phyloP scores from a whole-genome alignment of 2,113 vertebrate species.

The Phoxinus phoxinus region DNA sequence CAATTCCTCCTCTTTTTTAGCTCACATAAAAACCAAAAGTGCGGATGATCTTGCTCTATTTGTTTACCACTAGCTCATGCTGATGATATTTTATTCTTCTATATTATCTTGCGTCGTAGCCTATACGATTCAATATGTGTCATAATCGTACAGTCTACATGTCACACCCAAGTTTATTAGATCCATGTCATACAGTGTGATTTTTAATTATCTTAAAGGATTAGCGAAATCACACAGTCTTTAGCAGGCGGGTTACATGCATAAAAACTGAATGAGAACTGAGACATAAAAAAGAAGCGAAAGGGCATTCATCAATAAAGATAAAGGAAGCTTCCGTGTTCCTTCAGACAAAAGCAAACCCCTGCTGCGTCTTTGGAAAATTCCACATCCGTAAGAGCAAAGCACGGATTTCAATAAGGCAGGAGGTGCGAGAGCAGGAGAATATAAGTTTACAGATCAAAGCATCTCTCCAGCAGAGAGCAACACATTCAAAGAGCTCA shows the following conservation, averaged over 20 bases:
- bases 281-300: neutral
- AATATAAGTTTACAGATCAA: neutral
- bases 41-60: no score
- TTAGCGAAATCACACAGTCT: no score
- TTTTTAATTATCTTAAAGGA: no score
- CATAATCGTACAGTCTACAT: no score
- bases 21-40: no score
- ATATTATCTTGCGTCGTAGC: no score
- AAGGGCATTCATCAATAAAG: slow-evolving; percentile 22
- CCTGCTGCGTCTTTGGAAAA: neutral
- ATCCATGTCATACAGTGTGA: no score
- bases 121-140: no score
- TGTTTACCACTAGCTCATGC: no score
- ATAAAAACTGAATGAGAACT: neutral
- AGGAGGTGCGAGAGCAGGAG: neutral
- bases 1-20: no score
- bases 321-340: neutral
- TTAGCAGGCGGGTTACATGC: neutral
- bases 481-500: slow-evolving; percentile 21
- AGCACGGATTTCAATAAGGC: neutral
- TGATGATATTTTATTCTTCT: no score
- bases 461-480: neutral
- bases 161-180: no score
- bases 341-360: neutral
- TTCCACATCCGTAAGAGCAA: neutral